Base-by-base conservation (phyloP, 2,797 vertebrate species). In the Hypotaenidia okinawae region DNA sequence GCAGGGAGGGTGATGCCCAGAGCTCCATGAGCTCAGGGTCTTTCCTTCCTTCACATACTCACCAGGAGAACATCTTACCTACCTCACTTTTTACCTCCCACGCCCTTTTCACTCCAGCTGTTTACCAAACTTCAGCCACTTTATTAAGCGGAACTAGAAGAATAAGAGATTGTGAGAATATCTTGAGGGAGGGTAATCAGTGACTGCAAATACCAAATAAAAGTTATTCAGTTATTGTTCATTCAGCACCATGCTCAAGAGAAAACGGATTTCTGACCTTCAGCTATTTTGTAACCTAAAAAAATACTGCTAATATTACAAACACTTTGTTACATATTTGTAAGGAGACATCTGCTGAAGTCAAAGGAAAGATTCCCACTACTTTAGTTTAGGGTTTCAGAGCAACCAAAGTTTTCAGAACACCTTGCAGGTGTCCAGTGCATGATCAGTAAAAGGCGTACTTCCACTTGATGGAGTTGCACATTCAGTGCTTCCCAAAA, bases 221-320 rank as follows among this genome's bases (percentile, higher is more conserved):
- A 79, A 62, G 74, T 87, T 82, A 84, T 39, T 94, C 77, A 77
- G 58, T 74, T 84, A 87, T 95, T 94, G 77, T 81, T 93, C 91
- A 70, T 73, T 79, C 80, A 90, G 52, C 45, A 51, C 41, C 23
- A 45, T 7, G 54, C 64, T 82, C 1, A 0, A 74, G 88, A 84
- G 54, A 90, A 90, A 89, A 90, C 21, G 14, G 79, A 90, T 72
- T 79, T 74, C 74, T 90, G 78, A 93, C 64, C 68, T 87, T 68
- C 1, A 2, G 32, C 33, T 89, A 76, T 90, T 94, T 92, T 1
- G 4, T 84, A 85, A 87, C 30, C 35, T 54, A 68, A 87, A 84
- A 45, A 87, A 27, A 17, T 64, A 39, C 51, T n/a, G 43, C 73
- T 88, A 51, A 61, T 54, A 49, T 37, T 25, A 80, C 43, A 79